These are phyloP conservation scores for Stenotaenia linearis DNA, from an alignment of 2,888 invertebrate genomes.

Conservation along the genomic window DNA sequence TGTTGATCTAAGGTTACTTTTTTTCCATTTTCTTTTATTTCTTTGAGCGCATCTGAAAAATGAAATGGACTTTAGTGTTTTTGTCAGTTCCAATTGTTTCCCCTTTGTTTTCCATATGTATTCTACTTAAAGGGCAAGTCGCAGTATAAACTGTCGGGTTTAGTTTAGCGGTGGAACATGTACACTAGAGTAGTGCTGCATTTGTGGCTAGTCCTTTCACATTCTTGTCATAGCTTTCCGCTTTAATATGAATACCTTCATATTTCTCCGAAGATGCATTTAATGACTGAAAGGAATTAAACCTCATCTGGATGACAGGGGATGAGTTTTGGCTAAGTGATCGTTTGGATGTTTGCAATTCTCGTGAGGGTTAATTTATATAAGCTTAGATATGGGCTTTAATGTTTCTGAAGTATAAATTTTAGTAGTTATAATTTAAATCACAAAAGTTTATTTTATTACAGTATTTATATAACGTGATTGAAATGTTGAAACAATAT, in stretches of 20 bases:
- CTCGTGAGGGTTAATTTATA: too few species aligned
- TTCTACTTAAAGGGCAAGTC: neutral
- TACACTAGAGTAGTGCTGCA: neutral
- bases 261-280: too few species aligned
- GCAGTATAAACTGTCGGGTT: neutral
- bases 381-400: too few species aligned
- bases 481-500: too few species aligned
- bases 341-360: too few species aligned
- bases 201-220: neutral
- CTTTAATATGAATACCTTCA: neutral
- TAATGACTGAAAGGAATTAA: too few species aligned
- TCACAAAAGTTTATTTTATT: too few species aligned
- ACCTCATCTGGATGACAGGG: too few species aligned
- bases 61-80: neutral
- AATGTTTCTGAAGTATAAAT: too few species aligned
- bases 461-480: too few species aligned
- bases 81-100: neutral
- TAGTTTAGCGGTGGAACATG: neutral
- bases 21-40: neutral
- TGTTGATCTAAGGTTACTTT: neutral
- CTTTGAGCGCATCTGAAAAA: neutral
- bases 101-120: neutral
- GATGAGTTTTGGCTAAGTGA: too few species aligned
- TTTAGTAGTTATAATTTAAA: too few species aligned
- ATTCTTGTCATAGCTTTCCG: neutral